Conservation (phyloP, 2,888 invertebrate species). For the Eurytoma californica region DNA sequence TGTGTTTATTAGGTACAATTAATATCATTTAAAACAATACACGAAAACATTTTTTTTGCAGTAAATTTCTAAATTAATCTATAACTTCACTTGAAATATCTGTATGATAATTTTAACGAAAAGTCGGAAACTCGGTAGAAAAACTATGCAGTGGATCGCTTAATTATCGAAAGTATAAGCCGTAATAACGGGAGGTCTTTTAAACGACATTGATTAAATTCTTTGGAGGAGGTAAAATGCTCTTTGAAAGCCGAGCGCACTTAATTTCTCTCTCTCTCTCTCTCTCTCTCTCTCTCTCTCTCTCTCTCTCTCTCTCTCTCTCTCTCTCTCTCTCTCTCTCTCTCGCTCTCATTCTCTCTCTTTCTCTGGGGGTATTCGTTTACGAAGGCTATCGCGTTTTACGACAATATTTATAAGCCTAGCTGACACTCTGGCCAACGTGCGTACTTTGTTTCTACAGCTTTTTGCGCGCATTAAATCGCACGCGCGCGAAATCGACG, state of each 20-base stretch:
- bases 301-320: background rate
- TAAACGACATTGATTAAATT: background rate
- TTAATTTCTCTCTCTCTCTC: background rate
- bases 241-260: background rate
- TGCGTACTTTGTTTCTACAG: background rate
- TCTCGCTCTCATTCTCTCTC: background rate
- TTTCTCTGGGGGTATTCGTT: background rate
- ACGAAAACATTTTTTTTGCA: too few relatives aligned
- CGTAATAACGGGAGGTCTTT: background rate
- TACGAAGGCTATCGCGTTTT: conserved; percentile 14
- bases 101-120: too few relatives aligned
- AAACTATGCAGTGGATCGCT: background rate
- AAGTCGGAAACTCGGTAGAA: too few relatives aligned
- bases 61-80: too few relatives aligned
- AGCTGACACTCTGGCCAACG: background rate
- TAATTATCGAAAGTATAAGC: background rate
- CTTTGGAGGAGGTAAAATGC: background rate
- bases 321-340: background rate
- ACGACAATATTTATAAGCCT: conserved; percentile 20
- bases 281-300: background rate
- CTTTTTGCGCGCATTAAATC: background rate
- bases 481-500: background rate
- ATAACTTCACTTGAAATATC: too few relatives aligned
- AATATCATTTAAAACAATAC: too few relatives aligned
- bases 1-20: too few relatives aligned